A percentile compares a stretch with the other conserved stretches of the same genome.
phyloP scores from a whole-genome alignment of 2,888 invertebrate genomes.

The Brachyptera risi region DNA sequence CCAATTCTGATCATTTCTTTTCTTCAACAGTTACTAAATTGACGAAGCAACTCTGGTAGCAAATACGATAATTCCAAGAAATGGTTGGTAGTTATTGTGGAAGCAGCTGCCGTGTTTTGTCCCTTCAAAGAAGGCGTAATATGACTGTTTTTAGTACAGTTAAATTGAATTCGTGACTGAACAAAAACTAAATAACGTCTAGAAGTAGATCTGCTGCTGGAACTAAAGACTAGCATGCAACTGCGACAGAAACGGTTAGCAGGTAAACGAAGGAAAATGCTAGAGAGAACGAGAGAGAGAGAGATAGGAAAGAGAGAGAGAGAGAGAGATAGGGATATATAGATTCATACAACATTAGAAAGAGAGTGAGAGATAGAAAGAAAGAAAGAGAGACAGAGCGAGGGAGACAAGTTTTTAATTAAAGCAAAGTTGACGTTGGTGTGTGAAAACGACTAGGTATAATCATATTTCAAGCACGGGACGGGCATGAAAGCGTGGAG shows the following conservation, averaged over 20 bases:
- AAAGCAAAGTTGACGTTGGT: constrained; percentile 26
- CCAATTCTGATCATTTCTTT: not conserved
- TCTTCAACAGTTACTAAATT: constrained; percentile 11
- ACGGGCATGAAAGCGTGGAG: not conserved
- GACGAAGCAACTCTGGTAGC: constrained; percentile 12
- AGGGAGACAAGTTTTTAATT: constrained; percentile 28
- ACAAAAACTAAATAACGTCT: constrained; percentile 12
- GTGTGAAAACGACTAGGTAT: not conserved
- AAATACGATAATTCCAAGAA: constrained; percentile 12
- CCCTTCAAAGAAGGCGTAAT: not conserved
- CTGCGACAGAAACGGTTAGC: not conserved
- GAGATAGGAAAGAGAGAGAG: not conserved
- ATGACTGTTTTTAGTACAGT: not conserved
- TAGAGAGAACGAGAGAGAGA: not conserved
- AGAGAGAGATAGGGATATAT: not conserved
- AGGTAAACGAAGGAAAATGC: not conserved
- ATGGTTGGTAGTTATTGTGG: constrained; percentile 1
- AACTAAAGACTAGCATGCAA: not conserved
- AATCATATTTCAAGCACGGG: constrained; percentile 14
- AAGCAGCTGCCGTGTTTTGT: constrained; percentile 2
- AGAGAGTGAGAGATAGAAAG: not conserved
- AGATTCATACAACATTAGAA: too few relatives aligned
- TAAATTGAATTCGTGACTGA: constrained; percentile 6
- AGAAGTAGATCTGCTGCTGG: constrained; percentile 1
- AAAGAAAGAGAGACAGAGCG: constrained; percentile 18